Evolutionary conservation across 2,888 invertebrate genomes (phyloP).

Genomic region (Mesopsocus fuscifrons): DNA sequence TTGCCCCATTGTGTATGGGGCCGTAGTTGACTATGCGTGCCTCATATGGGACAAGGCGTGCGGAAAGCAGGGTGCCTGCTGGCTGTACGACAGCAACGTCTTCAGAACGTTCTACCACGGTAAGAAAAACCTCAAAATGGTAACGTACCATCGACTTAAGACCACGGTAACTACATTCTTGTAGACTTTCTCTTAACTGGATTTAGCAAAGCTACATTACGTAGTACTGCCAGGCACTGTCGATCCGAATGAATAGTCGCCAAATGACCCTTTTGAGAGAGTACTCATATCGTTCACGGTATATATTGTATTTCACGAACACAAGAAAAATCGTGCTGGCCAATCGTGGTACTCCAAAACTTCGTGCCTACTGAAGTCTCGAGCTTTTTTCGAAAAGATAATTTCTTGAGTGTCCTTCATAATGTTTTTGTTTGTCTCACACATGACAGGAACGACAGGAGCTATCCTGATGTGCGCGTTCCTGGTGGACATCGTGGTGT

Average conservation of each 20-base stretch:
- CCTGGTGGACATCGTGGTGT: slow-evolving; percentile 72
- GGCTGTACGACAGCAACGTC: slow-evolving; percentile 66
- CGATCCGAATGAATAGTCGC: neutral
- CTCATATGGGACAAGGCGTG: slow-evolving; percentile 70
- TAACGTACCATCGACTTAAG: no score
- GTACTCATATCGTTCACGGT: neutral
- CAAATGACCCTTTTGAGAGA: neutral
- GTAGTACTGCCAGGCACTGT: no score
- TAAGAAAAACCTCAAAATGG: slow-evolving; percentile 26
- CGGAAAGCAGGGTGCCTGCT: slow-evolving; percentile 65
- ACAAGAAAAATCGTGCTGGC: no score
- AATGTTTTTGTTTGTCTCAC: no score
- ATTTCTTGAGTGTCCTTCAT: no score
- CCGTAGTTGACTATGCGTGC: slow-evolving; percentile 81
- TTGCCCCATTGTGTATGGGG: slow-evolving; percentile 86
- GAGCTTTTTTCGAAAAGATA: no score
- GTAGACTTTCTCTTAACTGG: no score
- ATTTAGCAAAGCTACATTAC: no score
- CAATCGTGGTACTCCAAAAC: no score
- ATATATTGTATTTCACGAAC: no score
- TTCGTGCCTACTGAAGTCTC: no score
- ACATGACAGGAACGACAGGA: slow-evolving; percentile 76
- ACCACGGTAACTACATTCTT: no score
- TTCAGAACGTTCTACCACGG: slow-evolving; percentile 75
- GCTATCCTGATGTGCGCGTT: slow-evolving; percentile 72